Evolutionary conservation across 2,797 vertebrate genomes (phyloP).

Genomic region (Chelon auratus): DNA sequence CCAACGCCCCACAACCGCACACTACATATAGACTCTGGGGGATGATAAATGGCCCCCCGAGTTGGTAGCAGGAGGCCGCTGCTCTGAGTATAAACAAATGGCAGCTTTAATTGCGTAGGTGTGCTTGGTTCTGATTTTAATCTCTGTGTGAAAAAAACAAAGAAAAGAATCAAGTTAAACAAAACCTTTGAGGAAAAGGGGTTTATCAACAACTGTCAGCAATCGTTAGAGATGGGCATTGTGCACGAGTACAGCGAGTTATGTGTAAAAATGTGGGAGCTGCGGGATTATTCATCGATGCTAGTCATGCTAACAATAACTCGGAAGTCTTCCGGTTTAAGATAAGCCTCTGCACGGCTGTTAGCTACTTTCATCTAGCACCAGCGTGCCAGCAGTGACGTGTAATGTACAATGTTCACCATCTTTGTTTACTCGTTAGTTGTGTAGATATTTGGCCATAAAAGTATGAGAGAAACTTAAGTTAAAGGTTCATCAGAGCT

Average conservation of each 20-base stretch:
- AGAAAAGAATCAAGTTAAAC: slow-evolving; percentile 30
- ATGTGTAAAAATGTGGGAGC: slow-evolving; percentile 51
- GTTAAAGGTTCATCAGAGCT: neutral
- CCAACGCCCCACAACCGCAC: slow-evolving; percentile 70
- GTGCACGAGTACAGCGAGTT: slow-evolving; percentile 48
- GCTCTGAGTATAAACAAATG: slow-evolving; percentile 64
- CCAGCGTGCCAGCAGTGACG: too few relatives aligned
- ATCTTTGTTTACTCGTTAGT: neutral
- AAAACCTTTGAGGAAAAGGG: slow-evolving; percentile 23
- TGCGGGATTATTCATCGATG: slow-evolving; percentile 19
- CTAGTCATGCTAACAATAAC: slow-evolving; percentile 11
- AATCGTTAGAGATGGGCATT: slow-evolving; percentile 26
- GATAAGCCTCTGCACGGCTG: too few relatives aligned
- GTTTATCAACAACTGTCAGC: slow-evolving; percentile 36
- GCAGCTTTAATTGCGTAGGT: slow-evolving; percentile 64
- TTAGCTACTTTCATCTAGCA: too few relatives aligned
- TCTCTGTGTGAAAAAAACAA: slow-evolving; percentile 43
- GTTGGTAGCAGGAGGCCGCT: slow-evolving; percentile 53
- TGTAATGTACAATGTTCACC: too few relatives aligned
- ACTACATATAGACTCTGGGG: slow-evolving; percentile 63
- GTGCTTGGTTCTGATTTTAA: slow-evolving; percentile 34
- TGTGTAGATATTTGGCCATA: slow-evolving; percentile 1
- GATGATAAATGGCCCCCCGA: slow-evolving; percentile 55
- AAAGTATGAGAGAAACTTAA: neutral
- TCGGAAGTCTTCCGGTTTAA: slow-evolving; percentile 32